Conservation (phyloP, 2,888 invertebrate genomes). For the Amorpha juglandis region DNA sequence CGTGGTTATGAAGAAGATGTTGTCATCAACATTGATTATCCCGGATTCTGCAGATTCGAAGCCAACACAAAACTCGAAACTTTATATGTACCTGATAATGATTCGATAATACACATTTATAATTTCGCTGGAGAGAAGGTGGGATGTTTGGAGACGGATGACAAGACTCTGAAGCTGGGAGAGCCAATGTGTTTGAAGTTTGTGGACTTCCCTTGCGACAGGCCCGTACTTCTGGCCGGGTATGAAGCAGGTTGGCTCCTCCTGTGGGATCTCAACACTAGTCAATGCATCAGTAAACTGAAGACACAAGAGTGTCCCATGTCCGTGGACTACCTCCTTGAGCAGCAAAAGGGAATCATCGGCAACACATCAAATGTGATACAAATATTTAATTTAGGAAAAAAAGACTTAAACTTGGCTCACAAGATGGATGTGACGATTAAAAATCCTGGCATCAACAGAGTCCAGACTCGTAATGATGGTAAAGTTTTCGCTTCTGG, state of each 20-base stretch:
- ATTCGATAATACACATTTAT: conserved; percentile 81
- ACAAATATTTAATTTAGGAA: conserved; percentile 85
- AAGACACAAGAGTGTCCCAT: conserved; percentile 87
- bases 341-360: conserved; percentile 87
- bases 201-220: conserved; percentile 76
- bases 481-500: conserved; percentile 89
- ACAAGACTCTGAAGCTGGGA: conserved; percentile 77
- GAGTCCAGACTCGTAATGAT: conserved; percentile 87
- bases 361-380: conserved; percentile 87
- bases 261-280: conserved; percentile 88
- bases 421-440: conserved; percentile 86
- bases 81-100: conserved; percentile 87
- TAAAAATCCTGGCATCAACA: conserved; percentile 90
- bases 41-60: conserved; percentile 89
- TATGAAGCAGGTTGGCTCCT: conserved; percentile 90
- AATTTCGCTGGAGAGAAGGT: conserved; percentile 77
- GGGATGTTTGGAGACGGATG: conserved; percentile 68
- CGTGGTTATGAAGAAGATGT: conserved; percentile 85
- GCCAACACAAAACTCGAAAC: conserved; percentile 85
- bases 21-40: conserved; percentile 84
- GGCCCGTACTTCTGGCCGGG: conserved; percentile 85
- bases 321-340: conserved; percentile 88
- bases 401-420: conserved; percentile 80
- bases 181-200: conserved; percentile 86
- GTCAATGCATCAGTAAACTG: conserved; percentile 82